Evolutionary conservation across 2,797 vertebrate genomes (phyloP), one percentile per base, ranked within the genome.

Genomic region (Poeciliopsis presidionis): DNA sequence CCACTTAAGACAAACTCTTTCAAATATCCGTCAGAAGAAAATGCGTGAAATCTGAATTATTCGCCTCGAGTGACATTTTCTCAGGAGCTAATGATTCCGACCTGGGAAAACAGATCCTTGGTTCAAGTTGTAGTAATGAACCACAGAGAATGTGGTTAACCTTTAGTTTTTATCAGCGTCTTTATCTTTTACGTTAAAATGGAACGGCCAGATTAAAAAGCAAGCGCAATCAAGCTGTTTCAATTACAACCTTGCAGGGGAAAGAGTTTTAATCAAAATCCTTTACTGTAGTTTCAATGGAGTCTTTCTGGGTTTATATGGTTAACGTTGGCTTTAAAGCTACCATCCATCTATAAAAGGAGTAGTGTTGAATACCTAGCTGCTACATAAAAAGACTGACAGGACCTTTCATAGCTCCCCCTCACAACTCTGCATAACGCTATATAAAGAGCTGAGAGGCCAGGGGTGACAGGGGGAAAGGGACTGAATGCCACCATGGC

Each of bases 401-500:
- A 78, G 67, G 69, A 63, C 71, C 72, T 74, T 22, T 51, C 51
- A 65, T 51, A 63, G 80, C 78, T 43, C 49, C 72, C 67, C 57
- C 30, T 76, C 76, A 80, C 28, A 69, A 39, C 41, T 57, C 39
- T 75, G 63, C 82, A 81, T 80, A 76, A 69, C 82, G 53, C 65
- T 82, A 69, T 86, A 87, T 86, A 91, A 90, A 85, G 86, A 87
- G 75, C 72, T 28, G 61, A 71, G 61, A 71, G 71, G 76, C 33
- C 4, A 61, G 67, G 53, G 73, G 36, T 51, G 61, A 39, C 61
- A 65, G n/a, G n/a, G n/a, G n/a, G n/a, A n/a, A n/a, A n/a, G n/a
- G n/a, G n/a, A n/a, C n/a, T n/a, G n/a, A n/a, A n/a, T n/a, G n/a
- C 76, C 82, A 76, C 72, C 30, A 59, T 43, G 71, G 76, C 75